Percentiles rank a stretch among this genome's conserved stretches.
Evolutionary conservation across 2,113 vertebrate genomes (phyloP).

Genomic region (Malurus elegans): DNA sequence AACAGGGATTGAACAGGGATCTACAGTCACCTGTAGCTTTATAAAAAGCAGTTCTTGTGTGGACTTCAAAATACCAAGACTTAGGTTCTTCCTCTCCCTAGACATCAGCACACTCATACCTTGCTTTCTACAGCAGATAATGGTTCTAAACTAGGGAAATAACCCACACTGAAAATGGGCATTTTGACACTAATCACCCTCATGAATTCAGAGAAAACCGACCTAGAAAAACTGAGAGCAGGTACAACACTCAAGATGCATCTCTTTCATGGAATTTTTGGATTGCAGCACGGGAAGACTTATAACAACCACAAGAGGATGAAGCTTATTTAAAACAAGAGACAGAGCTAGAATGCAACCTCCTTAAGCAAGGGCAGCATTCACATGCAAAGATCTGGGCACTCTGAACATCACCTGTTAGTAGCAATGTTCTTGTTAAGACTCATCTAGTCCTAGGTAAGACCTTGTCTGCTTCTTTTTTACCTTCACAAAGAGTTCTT

Average conservation of each 20-base stretch:
- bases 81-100: neutral
- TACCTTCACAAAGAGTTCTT: neutral
- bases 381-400: neutral
- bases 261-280: neutral
- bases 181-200: neutral
- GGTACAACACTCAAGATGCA: neutral
- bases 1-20: neutral
- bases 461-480: neutral
- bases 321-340: neutral
- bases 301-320: neutral
- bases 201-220: neutral
- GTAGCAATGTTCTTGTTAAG: neutral
- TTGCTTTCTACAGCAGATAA: neutral
- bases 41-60: neutral
- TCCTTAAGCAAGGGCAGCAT: neutral
- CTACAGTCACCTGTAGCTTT: neutral
- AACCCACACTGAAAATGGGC: neutral
- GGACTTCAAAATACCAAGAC: neutral
- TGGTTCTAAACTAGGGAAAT: neutral
- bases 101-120: neutral
- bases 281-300: neutral
- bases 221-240: neutral
- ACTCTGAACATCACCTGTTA: neutral
- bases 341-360: neutral
- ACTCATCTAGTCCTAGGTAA: neutral